Percentiles rank a stretch among this genome's conserved stretches.
These are phyloP conservation scores for Acanthosoma haemorrhoidale DNA, from an alignment of 2,888 invertebrate species.

Conservation along the genomic window DNA sequence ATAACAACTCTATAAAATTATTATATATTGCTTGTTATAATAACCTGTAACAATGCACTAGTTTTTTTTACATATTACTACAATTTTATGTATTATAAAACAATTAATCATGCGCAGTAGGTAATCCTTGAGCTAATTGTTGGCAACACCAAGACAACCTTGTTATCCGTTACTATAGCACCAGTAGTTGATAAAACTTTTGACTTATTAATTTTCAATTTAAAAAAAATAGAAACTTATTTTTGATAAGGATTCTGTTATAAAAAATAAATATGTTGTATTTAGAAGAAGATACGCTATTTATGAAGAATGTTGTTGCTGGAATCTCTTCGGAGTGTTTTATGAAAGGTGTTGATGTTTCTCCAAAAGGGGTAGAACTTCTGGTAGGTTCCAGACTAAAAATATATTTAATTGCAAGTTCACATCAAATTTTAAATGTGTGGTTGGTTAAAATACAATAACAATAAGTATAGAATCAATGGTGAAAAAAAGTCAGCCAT, in stretches of 20 bases:
- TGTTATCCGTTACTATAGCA: not conserved
- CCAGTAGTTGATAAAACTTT: not conserved
- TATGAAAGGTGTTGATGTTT: slow-evolving; percentile 14
- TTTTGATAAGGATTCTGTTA: not conserved
- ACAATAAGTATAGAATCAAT: no score
- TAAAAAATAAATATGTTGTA: slow-evolving; percentile 11
- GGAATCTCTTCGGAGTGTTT: slow-evolving; percentile 21
- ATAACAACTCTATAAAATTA: no score
- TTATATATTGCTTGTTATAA: no score
- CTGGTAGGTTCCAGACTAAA: slow-evolving; percentile 7
- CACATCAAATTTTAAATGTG: no score
- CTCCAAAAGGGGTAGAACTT: not conserved
- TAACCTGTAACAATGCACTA: no score
- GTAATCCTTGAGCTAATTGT: no score
- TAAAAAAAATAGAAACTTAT: not conserved
- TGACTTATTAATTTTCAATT: not conserved
- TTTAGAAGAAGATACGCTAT: not conserved
- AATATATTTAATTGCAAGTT: not conserved
- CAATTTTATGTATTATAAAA: no score
- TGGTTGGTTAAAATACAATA: no score
- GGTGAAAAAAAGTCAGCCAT: no score
- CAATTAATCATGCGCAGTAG: no score
- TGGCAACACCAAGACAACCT: no score
- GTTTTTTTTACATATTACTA: no score
- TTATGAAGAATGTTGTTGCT: slow-evolving; percentile 4